phyloP scores from a whole-genome alignment of 2,888 invertebrate genomes.

The Ectobius pallidus region DNA sequence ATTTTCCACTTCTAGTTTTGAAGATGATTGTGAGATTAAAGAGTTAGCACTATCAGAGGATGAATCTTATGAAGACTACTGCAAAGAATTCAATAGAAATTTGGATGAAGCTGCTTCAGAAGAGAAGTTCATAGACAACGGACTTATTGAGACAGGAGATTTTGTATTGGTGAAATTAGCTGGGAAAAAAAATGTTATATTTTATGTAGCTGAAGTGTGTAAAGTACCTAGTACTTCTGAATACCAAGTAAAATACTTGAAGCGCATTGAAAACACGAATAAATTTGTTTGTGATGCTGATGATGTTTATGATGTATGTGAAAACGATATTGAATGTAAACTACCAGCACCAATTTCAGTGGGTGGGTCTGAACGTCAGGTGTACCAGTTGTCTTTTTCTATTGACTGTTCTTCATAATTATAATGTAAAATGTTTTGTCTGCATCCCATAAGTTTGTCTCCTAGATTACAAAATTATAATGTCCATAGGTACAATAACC shows the following conservation, averaged over 20 bases:
- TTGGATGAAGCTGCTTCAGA: neutral
- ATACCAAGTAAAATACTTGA: neutral
- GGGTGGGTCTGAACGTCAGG: neutral
- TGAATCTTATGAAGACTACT: neutral
- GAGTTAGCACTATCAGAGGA: neutral
- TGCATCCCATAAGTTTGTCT: neutral
- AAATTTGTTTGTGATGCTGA: neutral
- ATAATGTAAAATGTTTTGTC: neutral
- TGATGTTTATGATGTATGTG: no score
- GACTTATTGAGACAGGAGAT: neutral
- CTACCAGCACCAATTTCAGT: neutral
- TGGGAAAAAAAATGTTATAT: neutral
- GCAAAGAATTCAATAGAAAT: neutral
- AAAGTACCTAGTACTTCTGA: neutral
- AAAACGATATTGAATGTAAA: no score
- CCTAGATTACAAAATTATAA: neutral
- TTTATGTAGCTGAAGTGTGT: neutral
- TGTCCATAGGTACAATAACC: neutral
- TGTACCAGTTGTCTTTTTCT: neutral
- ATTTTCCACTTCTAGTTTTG: neutral
- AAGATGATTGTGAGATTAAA: neutral
- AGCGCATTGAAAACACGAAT: no score
- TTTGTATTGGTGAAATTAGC: slow-evolving; percentile 1
- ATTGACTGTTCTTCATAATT: neutral
- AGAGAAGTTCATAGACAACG: neutral